phyloP scores from a whole-genome alignment of 53 echinoderm and acorn worm species.

The Paracentrotus lividus region DNA sequence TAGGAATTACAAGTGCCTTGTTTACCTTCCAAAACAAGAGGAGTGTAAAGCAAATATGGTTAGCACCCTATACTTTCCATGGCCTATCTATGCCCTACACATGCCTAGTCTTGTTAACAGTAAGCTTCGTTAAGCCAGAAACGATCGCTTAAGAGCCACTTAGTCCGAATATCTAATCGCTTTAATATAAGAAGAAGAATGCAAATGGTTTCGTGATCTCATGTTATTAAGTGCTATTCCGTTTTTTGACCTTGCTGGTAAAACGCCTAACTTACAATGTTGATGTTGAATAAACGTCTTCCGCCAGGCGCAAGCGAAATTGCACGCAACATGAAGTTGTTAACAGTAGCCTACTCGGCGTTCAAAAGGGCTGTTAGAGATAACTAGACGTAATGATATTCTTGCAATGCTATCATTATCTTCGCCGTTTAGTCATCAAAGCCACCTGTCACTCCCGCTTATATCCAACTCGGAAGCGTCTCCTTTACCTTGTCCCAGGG shows the following conservation, averaged over 20 bases:
- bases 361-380: no score
- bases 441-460: conserved; percentile 24
- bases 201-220: no score
- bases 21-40: background rate
- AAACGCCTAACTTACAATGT: no score
- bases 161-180: background rate
- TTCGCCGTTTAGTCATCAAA: background rate
- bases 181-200: background rate
- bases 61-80: background rate
- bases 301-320: no score
- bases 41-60: background rate
- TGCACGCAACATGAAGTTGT: no score
- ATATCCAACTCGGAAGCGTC: background rate
- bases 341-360: no score
- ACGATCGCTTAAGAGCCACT: background rate
- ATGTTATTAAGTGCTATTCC: no score
- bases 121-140: background rate
- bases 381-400: background rate
- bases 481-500: background rate
- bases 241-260: no score
- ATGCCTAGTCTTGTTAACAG: background rate
- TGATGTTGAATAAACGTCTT: no score
- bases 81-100: background rate
- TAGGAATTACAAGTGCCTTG: background rate
- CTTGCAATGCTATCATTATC: background rate